Conservation (phyloP, 2,113 vertebrate genomes). For the Anguilla japonica region DNA sequence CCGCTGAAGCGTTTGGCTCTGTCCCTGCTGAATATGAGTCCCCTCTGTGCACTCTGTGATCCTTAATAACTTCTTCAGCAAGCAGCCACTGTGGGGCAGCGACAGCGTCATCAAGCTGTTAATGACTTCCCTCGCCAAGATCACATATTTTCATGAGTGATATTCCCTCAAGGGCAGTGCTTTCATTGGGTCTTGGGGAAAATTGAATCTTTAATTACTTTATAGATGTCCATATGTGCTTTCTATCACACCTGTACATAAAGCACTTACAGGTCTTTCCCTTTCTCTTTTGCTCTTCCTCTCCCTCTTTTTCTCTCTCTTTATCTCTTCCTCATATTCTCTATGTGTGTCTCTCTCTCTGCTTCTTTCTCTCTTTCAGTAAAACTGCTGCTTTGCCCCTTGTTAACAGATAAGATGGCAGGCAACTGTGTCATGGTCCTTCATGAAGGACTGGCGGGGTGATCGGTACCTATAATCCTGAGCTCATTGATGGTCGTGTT, state of each 20-base stretch:
- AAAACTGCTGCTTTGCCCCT: not conserved
- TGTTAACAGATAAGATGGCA: no score
- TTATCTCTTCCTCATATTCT: no score
- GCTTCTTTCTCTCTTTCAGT: no score
- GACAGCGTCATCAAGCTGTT: conserved; percentile 2
- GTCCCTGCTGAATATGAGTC: not conserved
- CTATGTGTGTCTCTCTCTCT: no score
- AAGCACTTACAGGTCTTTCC: no score
- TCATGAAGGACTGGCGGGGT: no score
- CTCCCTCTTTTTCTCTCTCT: no score
- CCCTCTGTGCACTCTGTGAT: not conserved
- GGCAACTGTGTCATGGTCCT: no score
- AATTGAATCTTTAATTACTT: not conserved
- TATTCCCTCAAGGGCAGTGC: not conserved
- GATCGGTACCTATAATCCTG: no score
- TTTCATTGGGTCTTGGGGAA: not conserved
- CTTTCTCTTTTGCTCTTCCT: no score
- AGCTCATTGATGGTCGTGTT: no score
- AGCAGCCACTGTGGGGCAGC: not conserved
- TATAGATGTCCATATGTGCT: not conserved
- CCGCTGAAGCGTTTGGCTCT: not conserved
- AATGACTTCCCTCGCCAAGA: not conserved
- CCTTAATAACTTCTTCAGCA: not conserved
- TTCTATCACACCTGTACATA: not conserved
- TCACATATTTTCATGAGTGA: not conserved